phyloP scores from a whole-genome alignment of 2,113 vertebrate genomes.

The Cynoglossus semilaevis region DNA sequence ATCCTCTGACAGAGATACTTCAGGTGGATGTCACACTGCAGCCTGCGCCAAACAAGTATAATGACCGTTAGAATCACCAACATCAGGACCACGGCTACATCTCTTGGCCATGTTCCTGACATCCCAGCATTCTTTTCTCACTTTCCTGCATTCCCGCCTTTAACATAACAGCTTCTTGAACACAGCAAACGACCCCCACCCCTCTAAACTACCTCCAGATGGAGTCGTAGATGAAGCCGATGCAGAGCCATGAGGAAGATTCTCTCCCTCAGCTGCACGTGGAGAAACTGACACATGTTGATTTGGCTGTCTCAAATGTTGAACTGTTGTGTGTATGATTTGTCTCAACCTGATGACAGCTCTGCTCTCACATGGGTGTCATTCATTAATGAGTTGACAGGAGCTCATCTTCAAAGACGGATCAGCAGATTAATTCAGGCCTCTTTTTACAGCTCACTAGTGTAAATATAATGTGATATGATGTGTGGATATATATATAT shows the following conservation, averaged over 20 bases:
- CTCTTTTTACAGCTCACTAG: no score
- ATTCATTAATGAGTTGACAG: no score
- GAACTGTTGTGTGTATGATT: no score
- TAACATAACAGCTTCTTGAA: slow-evolving; percentile 5
- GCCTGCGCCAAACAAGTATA: no score
- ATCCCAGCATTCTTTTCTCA: background rate
- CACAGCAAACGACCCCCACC: slow-evolving; percentile 20
- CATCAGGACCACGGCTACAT: background rate
- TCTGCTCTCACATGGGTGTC: no score
- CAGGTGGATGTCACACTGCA: background rate
- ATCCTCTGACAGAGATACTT: background rate
- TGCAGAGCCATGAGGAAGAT: background rate
- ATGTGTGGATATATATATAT: no score
- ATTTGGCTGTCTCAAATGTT: background rate
- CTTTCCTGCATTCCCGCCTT: slow-evolving; percentile 37
- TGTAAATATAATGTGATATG: no score
- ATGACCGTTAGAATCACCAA: no score
- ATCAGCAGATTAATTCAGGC: no score
- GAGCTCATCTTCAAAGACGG: no score
- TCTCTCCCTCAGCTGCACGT: slow-evolving; percentile 33
- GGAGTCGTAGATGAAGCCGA: slow-evolving; percentile 14
- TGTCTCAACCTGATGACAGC: background rate
- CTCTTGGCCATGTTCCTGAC: background rate
- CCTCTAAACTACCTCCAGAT: slow-evolving; percentile 71
- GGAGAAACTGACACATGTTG: slow-evolving; percentile 24